Percentiles rank a stretch among this genome's conserved stretches.
phyloP scores from a whole-genome alignment of 2,888 invertebrate species.

The Cordilura impudica region DNA sequence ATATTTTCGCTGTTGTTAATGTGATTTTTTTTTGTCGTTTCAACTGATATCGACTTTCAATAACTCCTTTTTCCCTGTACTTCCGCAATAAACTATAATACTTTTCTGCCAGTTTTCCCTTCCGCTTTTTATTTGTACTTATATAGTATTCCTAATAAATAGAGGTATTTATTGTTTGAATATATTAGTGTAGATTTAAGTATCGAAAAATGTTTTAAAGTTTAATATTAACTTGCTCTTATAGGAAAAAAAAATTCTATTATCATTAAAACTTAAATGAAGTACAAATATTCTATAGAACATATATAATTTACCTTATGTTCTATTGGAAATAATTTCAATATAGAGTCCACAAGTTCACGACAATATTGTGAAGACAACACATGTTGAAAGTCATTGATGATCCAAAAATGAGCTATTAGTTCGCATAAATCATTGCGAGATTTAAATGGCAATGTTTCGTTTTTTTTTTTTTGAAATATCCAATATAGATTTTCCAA shows the following conservation, averaged over 20 bases:
- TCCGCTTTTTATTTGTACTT: constrained; percentile 42
- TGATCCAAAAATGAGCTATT: constrained; percentile 27
- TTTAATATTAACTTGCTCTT: constrained; percentile 24
- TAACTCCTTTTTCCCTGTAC: constrained; percentile 37
- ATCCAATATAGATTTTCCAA: constrained; percentile 40
- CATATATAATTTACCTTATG: constrained; percentile 17
- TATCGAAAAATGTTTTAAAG: constrained; percentile 19
- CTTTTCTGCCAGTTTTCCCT: constrained; percentile 26
- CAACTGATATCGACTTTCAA: constrained; percentile 39
- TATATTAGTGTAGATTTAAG: too few relatives aligned
- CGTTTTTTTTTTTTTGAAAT: constrained; percentile 31
- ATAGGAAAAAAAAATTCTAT: constrained; percentile 25
- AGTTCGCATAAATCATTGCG: constrained; percentile 25
- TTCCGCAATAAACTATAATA: constrained; percentile 32
- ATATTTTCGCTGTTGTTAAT: constrained; percentile 27
- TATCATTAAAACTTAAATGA: constrained; percentile 22
- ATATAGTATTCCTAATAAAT: constrained; percentile 48
- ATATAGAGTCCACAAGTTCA: constrained; percentile 25
- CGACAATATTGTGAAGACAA: constrained; percentile 28
- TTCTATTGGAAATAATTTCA: constrained; percentile 31
- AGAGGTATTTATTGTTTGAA: constrained; percentile 27
- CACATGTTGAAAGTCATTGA: constrained; percentile 27
- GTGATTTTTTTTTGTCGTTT: constrained; percentile 34
- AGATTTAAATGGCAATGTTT: constrained; percentile 28
- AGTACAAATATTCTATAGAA: constrained; percentile 26